Base-by-base conservation (phyloP, 1,140 invertebrate genomes). In the Himalopsyche phryganea region DNA sequence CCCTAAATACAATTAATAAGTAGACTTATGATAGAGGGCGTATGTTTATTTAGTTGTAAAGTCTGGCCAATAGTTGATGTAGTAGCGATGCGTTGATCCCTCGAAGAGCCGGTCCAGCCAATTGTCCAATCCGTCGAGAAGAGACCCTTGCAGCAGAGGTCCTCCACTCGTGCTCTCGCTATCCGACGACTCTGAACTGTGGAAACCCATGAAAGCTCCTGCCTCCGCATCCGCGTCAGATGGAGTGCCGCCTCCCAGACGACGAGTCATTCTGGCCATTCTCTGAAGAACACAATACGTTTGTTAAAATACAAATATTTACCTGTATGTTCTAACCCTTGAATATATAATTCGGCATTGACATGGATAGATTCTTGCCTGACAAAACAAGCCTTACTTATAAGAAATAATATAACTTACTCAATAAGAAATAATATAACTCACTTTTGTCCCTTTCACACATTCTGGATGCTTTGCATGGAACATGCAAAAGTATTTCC, bases 401-500 rank as follows among this genome's bases (percentile, higher is more conserved):
- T n/a, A n/a, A n/a, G n/a, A n/a, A n/a, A n/a, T n/a, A n/a, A n/a
- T n/a, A n/a, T n/a, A n/a, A n/a, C n/a, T n/a, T n/a, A n/a, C n/a
- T n/a, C n/a, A n/a, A n/a, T n/a, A n/a, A n/a, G n/a, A n/a, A n/a
- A n/a, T n/a, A n/a, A n/a, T n/a, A n/a, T n/a, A n/a, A n/a, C n/a
- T 53, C 68, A 84, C 82, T 73, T 83, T 86, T 5, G 79, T 76
- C 41, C 82, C 81, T 65, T 77, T 75, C 42, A 70, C 68, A 41
- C 74, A 71, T 69, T 81, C 78, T 1, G 78, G 81, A 63, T 95
- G 92, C 72, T 95, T 96, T 32, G 95, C 93, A 77, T 99, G 96
- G 77, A 97, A 98, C 79, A 99, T 95, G 71, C 93, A 98, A 78
- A 98, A 98, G 76, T 98, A 98, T 76, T 95, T 94, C 45, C 95